These are phyloP conservation scores for Hormaphis cornu DNA, from an alignment of 1,140 invertebrate genomes.

Conservation along the genomic window DNA sequence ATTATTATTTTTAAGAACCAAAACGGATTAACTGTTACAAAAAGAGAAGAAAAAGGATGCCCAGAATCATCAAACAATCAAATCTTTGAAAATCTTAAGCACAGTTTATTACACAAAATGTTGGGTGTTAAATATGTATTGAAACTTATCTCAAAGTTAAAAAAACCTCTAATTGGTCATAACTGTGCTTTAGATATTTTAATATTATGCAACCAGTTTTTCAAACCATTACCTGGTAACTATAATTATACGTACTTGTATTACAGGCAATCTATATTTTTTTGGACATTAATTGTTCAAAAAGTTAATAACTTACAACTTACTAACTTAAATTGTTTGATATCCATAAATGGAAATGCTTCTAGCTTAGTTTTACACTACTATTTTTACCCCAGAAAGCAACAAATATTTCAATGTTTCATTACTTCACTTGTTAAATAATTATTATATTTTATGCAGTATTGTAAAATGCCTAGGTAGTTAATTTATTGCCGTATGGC, in stretches of 20 bases:
- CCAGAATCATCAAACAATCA: background rate
- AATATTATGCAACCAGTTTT: conserved; percentile 20
- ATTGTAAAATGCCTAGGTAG: no score
- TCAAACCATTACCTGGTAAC: conserved; percentile 3
- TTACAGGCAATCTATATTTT: no score
- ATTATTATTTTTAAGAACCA: background rate
- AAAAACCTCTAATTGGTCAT: conserved; percentile 23
- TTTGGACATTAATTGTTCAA: no score
- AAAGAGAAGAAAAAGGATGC: background rate
- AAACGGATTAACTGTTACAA: background rate
- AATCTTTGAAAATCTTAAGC: background rate
- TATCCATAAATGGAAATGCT: no score
- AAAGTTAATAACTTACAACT: no score
- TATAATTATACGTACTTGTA: background rate
- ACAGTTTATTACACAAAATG: conserved; percentile 3
- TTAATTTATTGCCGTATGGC: no score
- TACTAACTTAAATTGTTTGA: no score
- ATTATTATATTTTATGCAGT: no score
- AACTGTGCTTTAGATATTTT: conserved; percentile 26
- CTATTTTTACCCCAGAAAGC: no score
- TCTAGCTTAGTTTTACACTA: no score
- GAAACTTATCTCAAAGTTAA: background rate
- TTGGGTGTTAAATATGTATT: conserved; percentile 13
- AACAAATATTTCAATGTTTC: no score
- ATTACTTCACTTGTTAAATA: no score